A percentile compares a stretch with the other conserved stretches of the same genome.
These are phyloP conservation scores for Tragelaphus buxtoni DNA, from an alignment of 2,113 vertebrate species.

Conservation along the genomic window DNA sequence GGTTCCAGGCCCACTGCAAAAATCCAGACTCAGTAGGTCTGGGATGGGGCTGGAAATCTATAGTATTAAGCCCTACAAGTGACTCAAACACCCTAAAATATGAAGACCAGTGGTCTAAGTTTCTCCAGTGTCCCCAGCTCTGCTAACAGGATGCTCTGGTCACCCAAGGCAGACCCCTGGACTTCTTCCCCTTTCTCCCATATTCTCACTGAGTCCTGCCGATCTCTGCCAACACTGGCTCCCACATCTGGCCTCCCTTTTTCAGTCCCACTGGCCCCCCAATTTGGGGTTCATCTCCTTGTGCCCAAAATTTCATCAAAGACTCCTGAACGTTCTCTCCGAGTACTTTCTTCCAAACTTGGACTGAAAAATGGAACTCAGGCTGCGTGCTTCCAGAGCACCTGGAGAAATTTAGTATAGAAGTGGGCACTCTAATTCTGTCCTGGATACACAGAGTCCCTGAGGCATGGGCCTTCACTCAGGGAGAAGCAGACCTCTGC, in stretches of 20 bases:
- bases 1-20: not conserved
- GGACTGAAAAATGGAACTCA: not conserved
- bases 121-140: not conserved
- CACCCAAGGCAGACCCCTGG: not conserved
- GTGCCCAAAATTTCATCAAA: not conserved
- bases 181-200: not conserved
- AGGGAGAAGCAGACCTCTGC: not conserved
- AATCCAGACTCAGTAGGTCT: not conserved
- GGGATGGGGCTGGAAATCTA: not conserved
- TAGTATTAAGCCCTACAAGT: not conserved
- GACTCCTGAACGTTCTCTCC: not conserved
- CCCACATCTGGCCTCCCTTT: not conserved
- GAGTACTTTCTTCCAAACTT: not conserved
- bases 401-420: not conserved
- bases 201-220: not conserved
- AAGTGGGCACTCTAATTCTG: not conserved
- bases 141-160: not conserved
- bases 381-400: not conserved
- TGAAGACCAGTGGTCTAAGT: not conserved
- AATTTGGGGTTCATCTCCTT: not conserved
- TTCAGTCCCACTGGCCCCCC: not conserved
- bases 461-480: accelerated
- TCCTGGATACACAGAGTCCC: not conserved
- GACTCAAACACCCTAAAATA: not conserved
- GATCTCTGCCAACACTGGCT: not conserved